Percentiles rank a stretch among this genome's conserved stretches.
phyloP scores from a whole-genome alignment of 2,113 vertebrate species.

The Hypanus sabinus region DNA sequence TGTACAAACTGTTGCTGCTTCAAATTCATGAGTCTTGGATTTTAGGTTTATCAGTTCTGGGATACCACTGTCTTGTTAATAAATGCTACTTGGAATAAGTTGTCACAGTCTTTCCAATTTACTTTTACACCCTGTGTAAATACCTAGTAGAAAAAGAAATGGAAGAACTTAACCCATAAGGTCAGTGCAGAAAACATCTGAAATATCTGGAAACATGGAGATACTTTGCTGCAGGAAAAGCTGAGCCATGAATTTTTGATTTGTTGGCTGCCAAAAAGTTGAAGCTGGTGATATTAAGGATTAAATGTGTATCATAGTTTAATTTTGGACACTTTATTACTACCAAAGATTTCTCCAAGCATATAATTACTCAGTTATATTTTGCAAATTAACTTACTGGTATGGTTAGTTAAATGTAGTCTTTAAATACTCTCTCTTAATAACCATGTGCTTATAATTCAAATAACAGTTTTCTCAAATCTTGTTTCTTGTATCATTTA shows the following conservation, averaged over 20 bases:
- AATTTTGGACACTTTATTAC: not conserved
- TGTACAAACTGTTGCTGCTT: not conserved
- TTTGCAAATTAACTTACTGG: not conserved
- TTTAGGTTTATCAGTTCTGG: not conserved
- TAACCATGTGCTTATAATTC: not conserved
- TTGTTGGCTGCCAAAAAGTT: too few species aligned
- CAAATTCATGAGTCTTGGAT: not conserved
- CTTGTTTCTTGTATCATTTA: not conserved
- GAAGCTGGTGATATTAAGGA: not conserved
- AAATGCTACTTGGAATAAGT: not conserved
- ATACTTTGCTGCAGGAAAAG: not conserved
- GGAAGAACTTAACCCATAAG: not conserved
- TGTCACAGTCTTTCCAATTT: not conserved
- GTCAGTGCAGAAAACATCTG: too few species aligned
- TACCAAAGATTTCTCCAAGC: not conserved
- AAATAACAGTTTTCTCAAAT: not conserved
- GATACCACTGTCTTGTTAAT: not conserved
- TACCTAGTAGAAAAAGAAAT: too few species aligned
- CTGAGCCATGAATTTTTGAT: not conserved
- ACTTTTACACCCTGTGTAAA: not conserved
- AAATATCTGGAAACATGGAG: not conserved
- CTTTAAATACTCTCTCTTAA: not conserved
- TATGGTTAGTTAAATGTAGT: conserved; percentile 8
- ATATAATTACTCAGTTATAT: not conserved
- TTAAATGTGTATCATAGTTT: not conserved